These are phyloP conservation scores for Mallotus villosus DNA, from an alignment of 2,797 vertebrate genomes.

Conservation along the genomic window DNA sequence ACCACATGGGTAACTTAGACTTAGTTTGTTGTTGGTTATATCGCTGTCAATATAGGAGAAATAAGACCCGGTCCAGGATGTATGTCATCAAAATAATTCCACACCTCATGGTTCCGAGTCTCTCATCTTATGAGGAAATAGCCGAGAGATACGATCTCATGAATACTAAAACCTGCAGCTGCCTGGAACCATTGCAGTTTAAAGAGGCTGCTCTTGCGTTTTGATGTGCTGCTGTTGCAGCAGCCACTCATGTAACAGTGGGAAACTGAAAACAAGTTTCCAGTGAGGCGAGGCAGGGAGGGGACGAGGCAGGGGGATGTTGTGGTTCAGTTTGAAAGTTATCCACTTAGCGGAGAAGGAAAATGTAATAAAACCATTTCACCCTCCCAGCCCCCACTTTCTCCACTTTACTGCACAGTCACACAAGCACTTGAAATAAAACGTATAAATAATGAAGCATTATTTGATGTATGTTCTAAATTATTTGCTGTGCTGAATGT, in stretches of 20 bases:
- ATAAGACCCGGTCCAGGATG: neutral
- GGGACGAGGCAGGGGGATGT: neutral
- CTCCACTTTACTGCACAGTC: conserved; percentile 23
- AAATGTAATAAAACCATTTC: conserved; percentile 21
- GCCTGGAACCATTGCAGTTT: neutral
- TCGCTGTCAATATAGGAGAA: neutral
- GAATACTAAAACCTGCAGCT: neutral
- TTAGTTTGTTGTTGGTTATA: too few species aligned
- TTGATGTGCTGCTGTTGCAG: neutral
- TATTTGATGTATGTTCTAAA: conserved; percentile 41
- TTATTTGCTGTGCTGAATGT: conserved; percentile 32
- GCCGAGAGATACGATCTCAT: neutral
- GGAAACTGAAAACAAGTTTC: conserved; percentile 8
- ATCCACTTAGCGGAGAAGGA: conserved; percentile 18
- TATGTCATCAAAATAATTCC: neutral
- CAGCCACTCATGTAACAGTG: neutral
- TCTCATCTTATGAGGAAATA: too few species aligned
- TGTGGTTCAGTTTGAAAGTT: conserved; percentile 29
- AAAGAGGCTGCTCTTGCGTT: neutral
- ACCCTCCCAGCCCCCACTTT: neutral
- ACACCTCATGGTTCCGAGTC: neutral
- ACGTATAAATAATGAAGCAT: conserved; percentile 36
- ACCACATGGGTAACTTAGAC: too few species aligned
- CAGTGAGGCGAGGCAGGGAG: neutral
- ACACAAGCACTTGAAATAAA: conserved; percentile 36